These are phyloP conservation scores for Hormiphora californensis DNA, from an alignment of 37 sponge, comb jelly and placozoan genomes.

Conservation along the genomic window DNA sequence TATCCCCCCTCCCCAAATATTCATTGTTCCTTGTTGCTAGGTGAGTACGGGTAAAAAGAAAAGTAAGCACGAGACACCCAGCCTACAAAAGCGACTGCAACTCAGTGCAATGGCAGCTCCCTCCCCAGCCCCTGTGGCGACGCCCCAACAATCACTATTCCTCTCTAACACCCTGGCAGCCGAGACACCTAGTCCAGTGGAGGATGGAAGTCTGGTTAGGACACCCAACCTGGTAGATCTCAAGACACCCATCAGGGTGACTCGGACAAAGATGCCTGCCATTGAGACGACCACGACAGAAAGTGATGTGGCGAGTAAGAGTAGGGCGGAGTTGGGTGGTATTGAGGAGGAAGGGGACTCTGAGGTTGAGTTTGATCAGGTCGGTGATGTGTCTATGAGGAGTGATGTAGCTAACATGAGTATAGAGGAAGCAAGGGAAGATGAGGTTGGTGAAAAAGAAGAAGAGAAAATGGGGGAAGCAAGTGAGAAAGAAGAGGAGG, in stretches of 20 bases:
- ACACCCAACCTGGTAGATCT: conserved; percentile 7
- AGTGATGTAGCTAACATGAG: not conserved
- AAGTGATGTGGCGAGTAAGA: too few relatives aligned
- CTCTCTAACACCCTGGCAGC: too few relatives aligned
- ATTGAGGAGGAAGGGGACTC: not conserved
- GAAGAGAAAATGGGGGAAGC: not conserved
- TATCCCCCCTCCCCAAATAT: too few relatives aligned
- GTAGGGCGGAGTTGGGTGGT: not conserved
- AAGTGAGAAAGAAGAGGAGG: not conserved
- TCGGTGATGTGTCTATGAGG: not conserved
- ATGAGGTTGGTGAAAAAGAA: not conserved
- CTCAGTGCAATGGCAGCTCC: too few relatives aligned
- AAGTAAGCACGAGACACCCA: too few relatives aligned
- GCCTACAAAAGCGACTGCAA: too few relatives aligned
- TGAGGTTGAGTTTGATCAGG: not conserved
- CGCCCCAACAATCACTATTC: too few relatives aligned
- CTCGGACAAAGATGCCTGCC: too few relatives aligned
- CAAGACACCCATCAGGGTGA: not conserved
- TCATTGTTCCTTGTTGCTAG: too few relatives aligned
- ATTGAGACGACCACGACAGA: too few relatives aligned
- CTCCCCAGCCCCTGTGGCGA: too few relatives aligned
- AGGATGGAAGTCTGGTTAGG: not conserved
- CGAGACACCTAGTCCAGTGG: not conserved
- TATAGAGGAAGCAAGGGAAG: not conserved
- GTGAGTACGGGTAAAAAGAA: too few relatives aligned